phyloP scores from a whole-genome alignment of 2,888 invertebrate genomes.

The Trachelus tabidus region DNA sequence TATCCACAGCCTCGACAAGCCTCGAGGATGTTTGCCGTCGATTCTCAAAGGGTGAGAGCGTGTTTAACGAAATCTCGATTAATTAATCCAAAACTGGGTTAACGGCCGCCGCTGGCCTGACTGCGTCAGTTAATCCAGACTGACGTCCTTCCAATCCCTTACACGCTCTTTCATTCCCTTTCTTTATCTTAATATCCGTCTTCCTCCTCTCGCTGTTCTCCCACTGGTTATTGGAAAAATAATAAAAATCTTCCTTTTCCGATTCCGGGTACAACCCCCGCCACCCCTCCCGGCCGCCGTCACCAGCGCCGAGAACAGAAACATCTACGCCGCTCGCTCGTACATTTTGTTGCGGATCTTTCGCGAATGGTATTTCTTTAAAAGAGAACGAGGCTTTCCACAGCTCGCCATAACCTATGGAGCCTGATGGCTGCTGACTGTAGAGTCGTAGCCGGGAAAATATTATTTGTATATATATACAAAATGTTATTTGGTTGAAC shows the following conservation, averaged over 20 bases:
- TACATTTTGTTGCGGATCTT: slow-evolving; percentile 43
- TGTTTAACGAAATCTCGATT: slow-evolving; percentile 44
- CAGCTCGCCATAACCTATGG: background rate
- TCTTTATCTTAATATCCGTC: background rate
- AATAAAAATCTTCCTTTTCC: slow-evolving; percentile 42
- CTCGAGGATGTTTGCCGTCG: slow-evolving; percentile 3
- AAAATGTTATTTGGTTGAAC: slow-evolving; percentile 43
- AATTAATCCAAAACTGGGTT: slow-evolving; percentile 51
- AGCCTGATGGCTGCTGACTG: background rate
- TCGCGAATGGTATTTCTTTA: slow-evolving; percentile 20
- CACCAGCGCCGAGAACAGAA: background rate
- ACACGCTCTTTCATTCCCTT: background rate
- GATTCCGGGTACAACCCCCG: slow-evolving; percentile 8
- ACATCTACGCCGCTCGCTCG: slow-evolving; percentile 17
- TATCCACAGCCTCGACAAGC: background rate
- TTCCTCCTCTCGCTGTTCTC: background rate
- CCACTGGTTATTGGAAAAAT: slow-evolving; percentile 42
- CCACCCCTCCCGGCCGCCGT: background rate
- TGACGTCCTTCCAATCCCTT: background rate
- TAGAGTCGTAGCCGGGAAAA: slow-evolving; percentile 30
- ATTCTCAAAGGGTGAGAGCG: background rate
- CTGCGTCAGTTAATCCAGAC: slow-evolving; percentile 1
- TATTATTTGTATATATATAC: too few species aligned
- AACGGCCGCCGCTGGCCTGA: slow-evolving; percentile 24
- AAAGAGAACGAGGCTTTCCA: background rate